Conservation (phyloP, 2,113 vertebrate genomes). For the Aplodontia rufa region DNA sequence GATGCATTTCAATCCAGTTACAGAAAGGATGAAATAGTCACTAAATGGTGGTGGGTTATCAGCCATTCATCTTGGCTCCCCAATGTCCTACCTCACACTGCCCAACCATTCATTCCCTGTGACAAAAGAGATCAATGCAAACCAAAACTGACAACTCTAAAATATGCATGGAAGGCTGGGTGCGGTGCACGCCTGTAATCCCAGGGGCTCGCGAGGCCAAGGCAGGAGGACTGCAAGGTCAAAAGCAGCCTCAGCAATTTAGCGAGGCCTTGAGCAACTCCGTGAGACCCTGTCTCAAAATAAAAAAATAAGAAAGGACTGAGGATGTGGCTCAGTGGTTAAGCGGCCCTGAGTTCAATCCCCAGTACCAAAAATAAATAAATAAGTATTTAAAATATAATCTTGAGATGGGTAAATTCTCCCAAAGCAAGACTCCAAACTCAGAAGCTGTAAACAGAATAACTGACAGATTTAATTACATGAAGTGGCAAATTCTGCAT, state of each 20-base stretch:
- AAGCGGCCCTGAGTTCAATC: no score
- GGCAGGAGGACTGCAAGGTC: no score
- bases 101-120: background rate
- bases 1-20: background rate
- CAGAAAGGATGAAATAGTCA: background rate
- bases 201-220: no score
- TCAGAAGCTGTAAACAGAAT: conserved; percentile 16
- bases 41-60: background rate
- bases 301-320: no score
- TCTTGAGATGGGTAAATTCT: background rate
- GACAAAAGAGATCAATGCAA: background rate
- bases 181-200: no score
- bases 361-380: background rate
- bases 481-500: background rate
- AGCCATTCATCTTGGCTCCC: background rate
- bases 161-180: no score
- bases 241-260: no score
- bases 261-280: no score
- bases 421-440: background rate
- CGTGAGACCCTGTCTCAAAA: no score
- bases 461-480: background rate
- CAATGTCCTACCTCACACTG: background rate
- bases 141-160: conserved; percentile 1
- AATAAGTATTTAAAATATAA: background rate
- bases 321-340: no score